These are phyloP conservation scores for Euphonia xanthogaster DNA, from an alignment of 2,797 vertebrate genomes.

Conservation along the genomic window DNA sequence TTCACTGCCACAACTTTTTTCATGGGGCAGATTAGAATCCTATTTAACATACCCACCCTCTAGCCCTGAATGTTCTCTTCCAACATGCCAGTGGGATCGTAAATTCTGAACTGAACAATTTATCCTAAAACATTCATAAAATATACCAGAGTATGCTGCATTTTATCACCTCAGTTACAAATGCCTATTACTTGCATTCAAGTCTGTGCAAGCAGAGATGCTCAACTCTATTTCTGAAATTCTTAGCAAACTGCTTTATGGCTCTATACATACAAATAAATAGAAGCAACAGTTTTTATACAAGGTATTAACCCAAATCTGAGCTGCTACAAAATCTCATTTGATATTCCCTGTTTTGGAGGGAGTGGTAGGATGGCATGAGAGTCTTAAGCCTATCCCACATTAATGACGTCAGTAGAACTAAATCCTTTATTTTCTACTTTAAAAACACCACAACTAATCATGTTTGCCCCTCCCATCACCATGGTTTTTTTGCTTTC, in stretches of 20 bases:
- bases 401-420: neutral
- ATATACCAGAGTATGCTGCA: neutral
- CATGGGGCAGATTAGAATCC: neutral
- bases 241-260: neutral
- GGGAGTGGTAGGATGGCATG: neutral
- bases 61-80: neutral
- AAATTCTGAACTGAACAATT: neutral
- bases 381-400: neutral
- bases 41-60: neutral
- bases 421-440: neutral
- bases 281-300: neutral
- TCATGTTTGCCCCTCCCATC: neutral
- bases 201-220: neutral
- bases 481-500: neutral
- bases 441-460: neutral
- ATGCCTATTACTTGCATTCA: fast-evolving
- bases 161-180: neutral
- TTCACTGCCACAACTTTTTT: fast-evolving
- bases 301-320: neutral
- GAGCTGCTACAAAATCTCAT: neutral
- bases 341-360: neutral
- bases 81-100: neutral
- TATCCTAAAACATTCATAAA: neutral
- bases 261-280: neutral
- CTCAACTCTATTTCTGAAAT: neutral